These are phyloP conservation scores for Procambarus clarkii DNA, from an alignment of 1,140 invertebrate genomes.

Conservation along the genomic window DNA sequence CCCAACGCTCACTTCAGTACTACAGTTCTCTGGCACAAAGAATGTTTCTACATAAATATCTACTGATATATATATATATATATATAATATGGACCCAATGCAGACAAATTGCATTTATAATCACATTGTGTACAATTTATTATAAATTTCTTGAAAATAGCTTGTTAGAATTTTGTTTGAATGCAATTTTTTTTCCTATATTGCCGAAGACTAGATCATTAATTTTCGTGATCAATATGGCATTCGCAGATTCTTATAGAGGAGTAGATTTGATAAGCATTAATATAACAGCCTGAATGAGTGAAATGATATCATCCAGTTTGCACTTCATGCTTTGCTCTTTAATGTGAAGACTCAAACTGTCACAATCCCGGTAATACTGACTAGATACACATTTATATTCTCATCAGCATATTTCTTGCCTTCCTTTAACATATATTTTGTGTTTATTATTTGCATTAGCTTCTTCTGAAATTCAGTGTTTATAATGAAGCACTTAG, in stretches of 20 bases:
- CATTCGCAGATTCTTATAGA: neutral
- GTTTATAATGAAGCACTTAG: neutral
- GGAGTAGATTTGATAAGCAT: neutral
- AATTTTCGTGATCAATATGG: neutral
- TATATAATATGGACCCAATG: constrained; percentile 27
- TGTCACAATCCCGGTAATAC: constrained; percentile 30
- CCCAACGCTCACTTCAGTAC: neutral
- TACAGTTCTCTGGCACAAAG: constrained; percentile 21
- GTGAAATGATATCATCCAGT: neutral
- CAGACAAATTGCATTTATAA: neutral
- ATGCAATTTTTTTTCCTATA: neutral
- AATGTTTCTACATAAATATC: constrained; percentile 8
- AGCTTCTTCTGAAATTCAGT: neutral
- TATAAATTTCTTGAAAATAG: neutral
- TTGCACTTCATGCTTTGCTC: neutral
- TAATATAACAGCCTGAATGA: neutral
- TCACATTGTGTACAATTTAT: neutral
- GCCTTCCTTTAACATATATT: neutral
- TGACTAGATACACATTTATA: constrained; percentile 43
- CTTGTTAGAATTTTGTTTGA: neutral
- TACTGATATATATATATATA: neutral
- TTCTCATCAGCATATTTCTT: neutral
- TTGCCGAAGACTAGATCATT: neutral
- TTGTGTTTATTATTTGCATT: neutral
- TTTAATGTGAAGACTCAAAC: neutral